phyloP scores from a whole-genome alignment of 1,140 invertebrate genomes.

The Apis cerana region DNA sequence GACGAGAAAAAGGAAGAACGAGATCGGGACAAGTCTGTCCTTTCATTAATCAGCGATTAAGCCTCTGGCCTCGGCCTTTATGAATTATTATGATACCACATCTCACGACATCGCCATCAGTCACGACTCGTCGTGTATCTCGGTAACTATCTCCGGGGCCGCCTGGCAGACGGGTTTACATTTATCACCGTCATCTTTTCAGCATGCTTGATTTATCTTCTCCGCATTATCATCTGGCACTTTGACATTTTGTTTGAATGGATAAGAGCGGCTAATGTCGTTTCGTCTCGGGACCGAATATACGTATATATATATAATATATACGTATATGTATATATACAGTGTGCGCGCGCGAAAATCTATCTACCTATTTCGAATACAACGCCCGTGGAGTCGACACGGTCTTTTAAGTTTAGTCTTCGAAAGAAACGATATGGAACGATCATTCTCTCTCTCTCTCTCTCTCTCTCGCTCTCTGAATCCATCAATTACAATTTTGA shows the following conservation, averaged over 20 bases:
- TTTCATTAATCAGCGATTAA: conserved; percentile 81
- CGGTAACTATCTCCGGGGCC: conserved; percentile 74
- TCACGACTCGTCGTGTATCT: conserved; percentile 77
- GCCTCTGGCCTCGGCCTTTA: conserved; percentile 76
- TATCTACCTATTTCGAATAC: conserved; percentile 4
- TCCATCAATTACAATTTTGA: background rate
- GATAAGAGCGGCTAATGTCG: conserved; percentile 75
- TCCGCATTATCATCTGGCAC: conserved; percentile 79
- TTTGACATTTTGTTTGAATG: conserved; percentile 81
- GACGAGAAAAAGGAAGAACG: conserved; percentile 63
- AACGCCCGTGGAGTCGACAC: background rate
- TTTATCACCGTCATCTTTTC: conserved; percentile 82
- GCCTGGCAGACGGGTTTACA: conserved; percentile 78
- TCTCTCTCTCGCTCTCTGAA: no score
- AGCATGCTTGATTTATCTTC: conserved; percentile 80
- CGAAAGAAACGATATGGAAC: background rate
- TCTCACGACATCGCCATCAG: conserved; percentile 81
- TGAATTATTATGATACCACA: conserved; percentile 81
- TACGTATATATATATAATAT: no score
- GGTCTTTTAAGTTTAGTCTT: background rate
- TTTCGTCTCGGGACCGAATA: conserved; percentile 30
- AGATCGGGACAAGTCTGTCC: conserved; percentile 72
- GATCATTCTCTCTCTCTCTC: no score
- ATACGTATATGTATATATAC: background rate
- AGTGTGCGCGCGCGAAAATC: no score